Evolutionary conservation across 2,797 vertebrate species (phyloP).

Genomic region (Crocodylus rhombifer): DNA sequence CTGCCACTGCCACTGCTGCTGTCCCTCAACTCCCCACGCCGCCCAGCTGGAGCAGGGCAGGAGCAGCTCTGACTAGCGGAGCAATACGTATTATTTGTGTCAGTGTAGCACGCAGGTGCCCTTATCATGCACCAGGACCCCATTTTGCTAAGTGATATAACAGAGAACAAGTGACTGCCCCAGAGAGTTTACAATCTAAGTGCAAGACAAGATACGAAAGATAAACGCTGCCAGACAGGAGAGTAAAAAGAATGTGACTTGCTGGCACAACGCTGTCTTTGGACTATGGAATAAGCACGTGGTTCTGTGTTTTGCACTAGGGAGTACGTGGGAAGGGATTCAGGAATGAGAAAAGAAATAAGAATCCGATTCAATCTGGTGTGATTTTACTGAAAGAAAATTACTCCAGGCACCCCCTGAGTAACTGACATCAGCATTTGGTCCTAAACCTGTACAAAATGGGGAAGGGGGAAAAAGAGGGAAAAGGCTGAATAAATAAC

Average conservation of each 20-base stretch:
- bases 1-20: too few relatives aligned
- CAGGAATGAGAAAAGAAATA: neutral
- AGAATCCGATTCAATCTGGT: neutral
- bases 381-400: neutral
- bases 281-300: neutral
- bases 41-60: too few relatives aligned
- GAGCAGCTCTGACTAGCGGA: fast-evolving
- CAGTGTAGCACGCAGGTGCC: neutral
- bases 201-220: neutral
- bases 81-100: fast-evolving
- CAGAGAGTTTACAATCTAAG: neutral
- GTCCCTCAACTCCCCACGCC: too few relatives aligned
- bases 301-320: fast-evolving
- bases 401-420: neutral
- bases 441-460: fast-evolving
- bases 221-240: neutral
- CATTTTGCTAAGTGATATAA: neutral
- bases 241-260: neutral
- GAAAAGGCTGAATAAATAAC: neutral
- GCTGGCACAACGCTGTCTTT: neutral
- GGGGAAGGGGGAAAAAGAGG: fast-evolving
- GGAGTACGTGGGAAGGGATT: neutral
- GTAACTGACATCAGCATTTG: fast-evolving
- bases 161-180: neutral
- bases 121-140: fast-evolving